Conservation (phyloP, 2,888 invertebrate genomes). For the Macrosiphum euphorbiae region DNA sequence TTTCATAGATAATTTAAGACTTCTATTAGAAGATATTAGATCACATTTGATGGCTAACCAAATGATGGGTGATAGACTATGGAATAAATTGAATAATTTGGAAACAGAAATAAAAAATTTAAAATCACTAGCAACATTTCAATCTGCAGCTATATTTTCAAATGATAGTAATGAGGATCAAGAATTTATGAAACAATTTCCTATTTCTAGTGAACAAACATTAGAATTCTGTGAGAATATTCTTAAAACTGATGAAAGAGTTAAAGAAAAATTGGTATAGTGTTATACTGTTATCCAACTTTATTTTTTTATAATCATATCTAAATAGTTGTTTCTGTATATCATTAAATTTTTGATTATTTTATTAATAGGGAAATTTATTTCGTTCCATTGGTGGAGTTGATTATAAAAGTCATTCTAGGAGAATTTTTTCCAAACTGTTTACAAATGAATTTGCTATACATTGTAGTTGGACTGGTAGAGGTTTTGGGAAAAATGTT, state of each 20-base stretch:
- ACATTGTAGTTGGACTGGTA: neutral
- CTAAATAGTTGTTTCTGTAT: neutral
- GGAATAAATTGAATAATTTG: neutral
- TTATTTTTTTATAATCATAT: neutral
- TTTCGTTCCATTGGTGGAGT: neutral
- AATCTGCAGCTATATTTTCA: neutral
- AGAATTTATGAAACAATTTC: neutral
- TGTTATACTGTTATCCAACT: neutral
- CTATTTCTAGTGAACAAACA: conserved; percentile 5
- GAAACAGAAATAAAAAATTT: neutral
- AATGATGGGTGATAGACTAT: neutral
- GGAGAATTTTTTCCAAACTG: neutral
- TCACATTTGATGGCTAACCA: conserved; percentile 4
- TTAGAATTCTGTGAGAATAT: neutral
- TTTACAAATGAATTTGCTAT: neutral
- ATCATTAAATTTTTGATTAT: neutral
- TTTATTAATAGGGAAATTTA: neutral
- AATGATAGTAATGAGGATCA: neutral
- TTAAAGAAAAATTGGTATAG: neutral
- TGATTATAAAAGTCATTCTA: neutral
- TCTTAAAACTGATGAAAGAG: neutral
- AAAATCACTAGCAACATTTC: neutral
- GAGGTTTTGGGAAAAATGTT: neutral
- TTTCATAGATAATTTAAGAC: neutral
- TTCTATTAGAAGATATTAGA: neutral